Evolutionary conservation across 2,113 vertebrate genomes (phyloP).

Genomic region (Thinocorus orbignyianus): DNA sequence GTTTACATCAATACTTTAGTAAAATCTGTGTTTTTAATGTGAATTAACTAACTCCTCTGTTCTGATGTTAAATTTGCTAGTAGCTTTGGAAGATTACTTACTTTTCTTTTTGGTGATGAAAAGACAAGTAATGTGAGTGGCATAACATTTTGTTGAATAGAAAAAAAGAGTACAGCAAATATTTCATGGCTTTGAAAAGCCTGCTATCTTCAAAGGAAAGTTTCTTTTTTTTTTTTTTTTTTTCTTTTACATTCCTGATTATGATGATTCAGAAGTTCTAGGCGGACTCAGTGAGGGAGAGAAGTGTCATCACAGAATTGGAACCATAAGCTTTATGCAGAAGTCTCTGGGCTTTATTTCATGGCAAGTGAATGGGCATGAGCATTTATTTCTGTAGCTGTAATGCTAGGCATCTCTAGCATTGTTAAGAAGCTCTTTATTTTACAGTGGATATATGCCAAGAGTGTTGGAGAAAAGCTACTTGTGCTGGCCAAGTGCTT

Average conservation of each 20-base stretch:
- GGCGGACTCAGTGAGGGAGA: neutral
- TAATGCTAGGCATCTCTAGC: neutral
- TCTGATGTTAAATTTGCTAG: neutral
- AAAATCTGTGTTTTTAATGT: neutral
- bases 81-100: neutral
- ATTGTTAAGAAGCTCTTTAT: neutral
- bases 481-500: neutral
- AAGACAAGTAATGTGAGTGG: neutral
- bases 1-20: neutral
- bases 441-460: neutral
- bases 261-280: neutral
- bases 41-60: neutral
- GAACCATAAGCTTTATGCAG: neutral
- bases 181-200: neutral
- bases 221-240: neutral
- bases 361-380: neutral
- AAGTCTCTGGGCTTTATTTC: neutral
- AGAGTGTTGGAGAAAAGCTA: neutral
- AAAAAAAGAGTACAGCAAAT: neutral
- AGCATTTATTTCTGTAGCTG: neutral
- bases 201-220: neutral
- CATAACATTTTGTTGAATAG: neutral
- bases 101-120: neutral
- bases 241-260: neutral
- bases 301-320: neutral